phyloP scores from a whole-genome alignment of 1,140 invertebrate genomes.

The Papilio helenus region DNA sequence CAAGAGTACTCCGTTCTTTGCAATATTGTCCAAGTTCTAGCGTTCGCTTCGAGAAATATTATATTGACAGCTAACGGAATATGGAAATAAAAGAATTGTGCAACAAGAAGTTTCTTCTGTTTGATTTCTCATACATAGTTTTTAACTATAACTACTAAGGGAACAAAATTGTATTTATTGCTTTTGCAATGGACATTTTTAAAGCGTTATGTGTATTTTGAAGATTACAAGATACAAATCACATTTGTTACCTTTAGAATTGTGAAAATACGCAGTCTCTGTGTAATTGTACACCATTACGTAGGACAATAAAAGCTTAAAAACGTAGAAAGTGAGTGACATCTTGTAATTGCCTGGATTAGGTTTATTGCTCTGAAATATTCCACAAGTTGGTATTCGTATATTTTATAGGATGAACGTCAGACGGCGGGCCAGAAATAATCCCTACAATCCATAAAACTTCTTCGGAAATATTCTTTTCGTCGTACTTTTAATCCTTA shows the following conservation, averaged over 20 bases:
- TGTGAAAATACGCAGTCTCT: background rate
- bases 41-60: background rate
- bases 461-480: conserved; percentile 22
- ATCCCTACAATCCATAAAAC: conserved; percentile 22
- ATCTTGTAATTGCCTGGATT: conserved; percentile 36
- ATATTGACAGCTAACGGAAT: conserved; percentile 13
- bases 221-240: background rate
- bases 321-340: conserved; percentile 29
- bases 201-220: too few relatives aligned
- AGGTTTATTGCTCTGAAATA: conserved; percentile 28
- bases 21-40: conserved; percentile 13
- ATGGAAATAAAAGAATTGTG: background rate
- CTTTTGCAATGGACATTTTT: too few relatives aligned
- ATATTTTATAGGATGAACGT: conserved; percentile 31
- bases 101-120: background rate
- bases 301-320: background rate
- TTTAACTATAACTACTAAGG: background rate
- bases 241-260: background rate
- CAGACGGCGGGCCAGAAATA: conserved; percentile 19
- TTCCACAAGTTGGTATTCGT: conserved; percentile 31
- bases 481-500: conserved; percentile 21
- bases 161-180: too few relatives aligned
- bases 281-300: background rate
- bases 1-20: background rate
- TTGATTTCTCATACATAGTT: background rate